Base-by-base conservation (phyloP, 2,113 vertebrate genomes). In the Carassius carassius region DNA sequence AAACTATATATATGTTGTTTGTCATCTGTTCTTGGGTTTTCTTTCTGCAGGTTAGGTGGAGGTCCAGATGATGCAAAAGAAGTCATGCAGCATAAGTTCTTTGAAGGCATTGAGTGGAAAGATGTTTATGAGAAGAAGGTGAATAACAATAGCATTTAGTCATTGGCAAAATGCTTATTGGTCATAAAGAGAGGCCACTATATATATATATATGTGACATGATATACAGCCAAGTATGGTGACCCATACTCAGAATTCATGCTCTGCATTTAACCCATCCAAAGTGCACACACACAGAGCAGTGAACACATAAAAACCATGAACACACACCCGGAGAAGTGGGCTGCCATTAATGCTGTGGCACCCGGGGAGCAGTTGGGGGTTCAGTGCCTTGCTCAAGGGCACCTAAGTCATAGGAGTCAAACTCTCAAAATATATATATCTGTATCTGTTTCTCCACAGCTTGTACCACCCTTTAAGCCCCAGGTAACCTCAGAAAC, bases 71-170 rank as follows among this genome's bases (percentile, higher is more conserved):
- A 99, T 6, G 98, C 98, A 76, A 99, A 99, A 94, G 98, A 99
- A 93, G 97, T 99, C 87, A 99, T 99, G 98, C 96, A 96, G 93
- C 97, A 98, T 92, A 97, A 96, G 89, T 99, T 99, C 94, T 99
- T 99, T 54, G 93, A 96, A 85, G 94, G 95, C 90, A 96, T 99
- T 54, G 95, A 95, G 92, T 99, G 98, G 98, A 95, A 97, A 93
- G 97, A 98, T 19, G 98, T 99, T 83, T 99, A 99, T 0, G 96
- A 98, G 91, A 99, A 98, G 92, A 99, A 99, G 96, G 97, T 98
- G 84, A 65, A 44, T 19, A 16, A 67, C 21, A 56, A 6, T 3
- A 60, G 19, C 19, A 35, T 44, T 12, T 23, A 37, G 56, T 41
- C n/a, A 76, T 76, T 76, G 74, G 32, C 25, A 29, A 58, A 58